Conservation (phyloP, 2,113 vertebrate species). For the Coreoperca whiteheadi region DNA sequence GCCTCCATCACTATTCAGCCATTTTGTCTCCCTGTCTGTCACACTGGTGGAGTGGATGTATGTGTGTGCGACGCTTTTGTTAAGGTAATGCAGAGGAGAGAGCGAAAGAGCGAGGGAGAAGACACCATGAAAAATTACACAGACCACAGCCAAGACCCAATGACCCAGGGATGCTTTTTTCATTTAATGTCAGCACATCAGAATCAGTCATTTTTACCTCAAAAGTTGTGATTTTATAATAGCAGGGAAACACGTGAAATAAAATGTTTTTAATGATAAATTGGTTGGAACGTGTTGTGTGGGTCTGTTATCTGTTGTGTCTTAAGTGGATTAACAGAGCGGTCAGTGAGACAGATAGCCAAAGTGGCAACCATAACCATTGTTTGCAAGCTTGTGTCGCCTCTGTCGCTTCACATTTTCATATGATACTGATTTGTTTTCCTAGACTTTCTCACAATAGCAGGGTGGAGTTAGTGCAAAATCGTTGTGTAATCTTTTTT, state of each 20-base stretch:
- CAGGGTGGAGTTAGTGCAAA: conserved; percentile 55
- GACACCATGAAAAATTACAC: conserved; percentile 76
- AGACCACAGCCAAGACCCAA: conserved; percentile 53
- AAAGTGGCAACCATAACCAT: conserved; percentile 77
- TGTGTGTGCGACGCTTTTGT: conserved; percentile 77
- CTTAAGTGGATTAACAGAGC: conserved; percentile 82
- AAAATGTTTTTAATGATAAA: conserved; percentile 41
- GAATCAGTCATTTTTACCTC: conserved; percentile 14
- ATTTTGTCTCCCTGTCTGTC: conserved; percentile 81
- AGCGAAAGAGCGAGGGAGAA: conserved; percentile 60
- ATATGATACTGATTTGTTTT: conserved; percentile 56
- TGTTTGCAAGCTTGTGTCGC: conserved; percentile 75
- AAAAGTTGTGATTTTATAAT: conserved; percentile 14
- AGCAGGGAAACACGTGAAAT: conserved; percentile 25
- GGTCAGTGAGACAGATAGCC: conserved; percentile 76
- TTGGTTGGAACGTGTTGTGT: conserved; percentile 15
- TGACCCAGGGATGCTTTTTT: conserved; percentile 41
- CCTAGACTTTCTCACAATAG: conserved; percentile 39
- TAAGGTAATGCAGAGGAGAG: conserved; percentile 74
- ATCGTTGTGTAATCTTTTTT: conserved; percentile 70
- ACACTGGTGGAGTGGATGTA: conserved; percentile 68
- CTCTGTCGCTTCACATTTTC: conserved; percentile 71
- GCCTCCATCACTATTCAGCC: conserved; percentile 82
- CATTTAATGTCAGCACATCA: conserved; percentile 24
- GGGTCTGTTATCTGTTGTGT: conserved; percentile 68